Evolutionary conservation across 2,888 invertebrate genomes (phyloP).

Genomic region (Tiliacea citrago): DNA sequence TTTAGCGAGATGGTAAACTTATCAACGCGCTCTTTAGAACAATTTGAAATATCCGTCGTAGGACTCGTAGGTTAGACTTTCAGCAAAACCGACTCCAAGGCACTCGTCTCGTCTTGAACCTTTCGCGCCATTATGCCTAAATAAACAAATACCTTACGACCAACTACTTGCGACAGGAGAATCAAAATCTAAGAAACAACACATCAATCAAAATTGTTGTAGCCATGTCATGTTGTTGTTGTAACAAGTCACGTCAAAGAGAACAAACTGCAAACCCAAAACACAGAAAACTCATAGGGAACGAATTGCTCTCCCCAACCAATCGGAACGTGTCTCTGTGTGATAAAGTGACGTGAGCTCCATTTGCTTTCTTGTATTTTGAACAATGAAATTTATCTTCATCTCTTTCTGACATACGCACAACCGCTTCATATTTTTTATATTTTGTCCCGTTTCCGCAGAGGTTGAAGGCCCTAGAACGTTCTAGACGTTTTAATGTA

Average conservation of each 20-base stretch:
- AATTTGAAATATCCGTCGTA: background rate
- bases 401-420: constrained; percentile 80
- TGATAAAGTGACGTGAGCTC: constrained; percentile 73
- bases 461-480: constrained; percentile 91
- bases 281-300: constrained; percentile 53
- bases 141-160: no score
- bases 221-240: background rate
- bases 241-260: constrained; percentile 6
- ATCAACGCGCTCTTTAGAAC: background rate
- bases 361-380: constrained; percentile 67
- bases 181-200: no score
- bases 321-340: constrained; percentile 39
- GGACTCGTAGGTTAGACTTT: no score
- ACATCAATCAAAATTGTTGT: background rate
- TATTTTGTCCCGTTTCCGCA: constrained; percentile 79
- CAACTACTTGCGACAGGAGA: no score
- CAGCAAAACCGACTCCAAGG: no score
- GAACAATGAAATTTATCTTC: constrained; percentile 82
- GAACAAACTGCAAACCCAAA: constrained; percentile 34
- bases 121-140: no score
- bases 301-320: constrained; percentile 63
- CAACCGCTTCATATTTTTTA: constrained; percentile 6
- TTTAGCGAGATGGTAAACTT: background rate
- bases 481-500: constrained; percentile 92
- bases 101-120: no score